Evolutionary conservation across 2,113 vertebrate genomes (phyloP).

Genomic region (Ivindomyrus marchei): DNA sequence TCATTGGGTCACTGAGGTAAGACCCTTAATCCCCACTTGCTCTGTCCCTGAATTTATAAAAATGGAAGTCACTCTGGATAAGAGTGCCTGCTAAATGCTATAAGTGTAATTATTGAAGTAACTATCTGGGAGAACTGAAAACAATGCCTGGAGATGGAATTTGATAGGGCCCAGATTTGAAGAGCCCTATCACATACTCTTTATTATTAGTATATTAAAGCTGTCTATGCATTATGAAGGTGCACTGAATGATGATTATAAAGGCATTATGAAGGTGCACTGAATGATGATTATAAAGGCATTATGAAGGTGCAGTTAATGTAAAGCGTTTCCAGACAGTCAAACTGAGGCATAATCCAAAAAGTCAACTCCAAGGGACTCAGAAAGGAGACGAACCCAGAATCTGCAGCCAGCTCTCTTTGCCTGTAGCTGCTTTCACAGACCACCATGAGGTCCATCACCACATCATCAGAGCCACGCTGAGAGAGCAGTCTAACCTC

Average conservation of each 20-base stretch:
- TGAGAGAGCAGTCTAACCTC: background rate
- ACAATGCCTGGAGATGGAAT: no score
- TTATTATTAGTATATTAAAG: background rate
- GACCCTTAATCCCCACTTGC: background rate
- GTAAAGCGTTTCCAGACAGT: background rate
- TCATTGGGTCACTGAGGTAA: background rate
- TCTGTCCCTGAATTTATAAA: no score
- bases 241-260: background rate
- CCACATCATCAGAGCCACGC: background rate
- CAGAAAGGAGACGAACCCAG: background rate
- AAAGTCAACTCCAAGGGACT: background rate
- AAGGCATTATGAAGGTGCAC: background rate
- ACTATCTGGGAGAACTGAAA: no score
- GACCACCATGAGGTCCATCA: background rate
- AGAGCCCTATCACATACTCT: background rate
- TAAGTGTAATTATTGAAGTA: no score
- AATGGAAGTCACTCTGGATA: no score
- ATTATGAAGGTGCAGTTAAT: background rate
- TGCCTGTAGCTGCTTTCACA: background rate
- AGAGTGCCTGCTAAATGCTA: no score
- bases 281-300: background rate
- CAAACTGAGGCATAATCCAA: background rate
- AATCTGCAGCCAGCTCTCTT: background rate
- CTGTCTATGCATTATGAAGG: background rate
- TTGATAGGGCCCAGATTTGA: background rate